Conservation (phyloP, 2,888 invertebrate genomes). For the Sycophila texana region DNA sequence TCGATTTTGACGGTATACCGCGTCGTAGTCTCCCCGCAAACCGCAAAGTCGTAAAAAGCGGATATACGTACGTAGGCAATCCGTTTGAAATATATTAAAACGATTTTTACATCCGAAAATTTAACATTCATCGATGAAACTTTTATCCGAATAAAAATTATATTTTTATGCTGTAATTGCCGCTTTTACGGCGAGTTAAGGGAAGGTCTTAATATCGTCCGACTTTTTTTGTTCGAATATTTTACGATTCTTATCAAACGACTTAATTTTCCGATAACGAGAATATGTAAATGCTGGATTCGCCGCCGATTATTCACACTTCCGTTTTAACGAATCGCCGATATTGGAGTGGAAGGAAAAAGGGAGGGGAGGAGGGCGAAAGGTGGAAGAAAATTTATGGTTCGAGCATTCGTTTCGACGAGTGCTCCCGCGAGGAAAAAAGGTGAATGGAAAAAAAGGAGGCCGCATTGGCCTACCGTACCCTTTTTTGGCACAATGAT, state of each 20-base stretch:
- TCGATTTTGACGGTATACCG: too few relatives aligned
- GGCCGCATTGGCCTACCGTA: background rate
- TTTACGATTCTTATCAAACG: background rate
- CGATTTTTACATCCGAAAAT: too few relatives aligned
- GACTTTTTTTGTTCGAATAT: background rate
- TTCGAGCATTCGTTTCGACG: constrained; percentile 24
- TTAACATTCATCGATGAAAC: too few relatives aligned
- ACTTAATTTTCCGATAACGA: background rate
- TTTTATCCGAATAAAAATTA: too few relatives aligned
- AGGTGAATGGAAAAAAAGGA: background rate
- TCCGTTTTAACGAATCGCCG: constrained; percentile 20
- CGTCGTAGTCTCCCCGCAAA: too few relatives aligned
- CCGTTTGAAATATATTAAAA: too few relatives aligned
- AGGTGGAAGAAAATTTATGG: constrained; percentile 24
- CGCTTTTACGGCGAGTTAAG: too few relatives aligned
- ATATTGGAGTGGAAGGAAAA: constrained; percentile 12
- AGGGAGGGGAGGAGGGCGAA: background rate
- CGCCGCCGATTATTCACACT: constrained; percentile 19
- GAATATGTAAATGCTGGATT: constrained; percentile 22
- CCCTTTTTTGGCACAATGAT: background rate
- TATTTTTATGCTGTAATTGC: too few relatives aligned
- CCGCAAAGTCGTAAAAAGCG: too few relatives aligned
- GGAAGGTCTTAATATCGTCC: too few relatives aligned
- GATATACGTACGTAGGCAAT: too few relatives aligned
- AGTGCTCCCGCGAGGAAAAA: constrained; percentile 27